Percentiles rank a stretch among this genome's conserved stretches.
phyloP scores from a whole-genome alignment of 2,797 vertebrate species.

The Moxostoma hubbsi region DNA sequence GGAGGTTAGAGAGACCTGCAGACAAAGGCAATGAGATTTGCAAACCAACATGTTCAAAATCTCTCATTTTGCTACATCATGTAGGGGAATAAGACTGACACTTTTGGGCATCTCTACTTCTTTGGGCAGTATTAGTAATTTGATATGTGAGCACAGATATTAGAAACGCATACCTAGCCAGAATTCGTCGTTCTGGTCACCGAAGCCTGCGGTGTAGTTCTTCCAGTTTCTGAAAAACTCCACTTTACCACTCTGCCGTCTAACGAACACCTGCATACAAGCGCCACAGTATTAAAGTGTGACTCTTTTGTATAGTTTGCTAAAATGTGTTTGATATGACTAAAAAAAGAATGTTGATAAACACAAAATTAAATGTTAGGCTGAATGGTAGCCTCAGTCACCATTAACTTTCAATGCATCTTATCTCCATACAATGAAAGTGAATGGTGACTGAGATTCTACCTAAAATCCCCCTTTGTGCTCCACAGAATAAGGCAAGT shows the following conservation, averaged over 20 bases:
- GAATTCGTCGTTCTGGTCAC: constrained; percentile 91
- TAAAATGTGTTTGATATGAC: not conserved
- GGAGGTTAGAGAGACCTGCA: constrained; percentile 90
- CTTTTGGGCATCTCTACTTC: not conserved
- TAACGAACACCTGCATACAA: constrained; percentile 85
- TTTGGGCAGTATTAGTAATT: not conserved
- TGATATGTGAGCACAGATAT: not conserved
- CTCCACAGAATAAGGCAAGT: too few relatives aligned
- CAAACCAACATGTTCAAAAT: not conserved
- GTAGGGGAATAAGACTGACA: not conserved
- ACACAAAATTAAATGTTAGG: too few relatives aligned
- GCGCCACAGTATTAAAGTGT: not conserved
- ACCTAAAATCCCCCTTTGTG: too few relatives aligned
- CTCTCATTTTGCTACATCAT: not conserved
- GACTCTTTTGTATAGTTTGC: not conserved
- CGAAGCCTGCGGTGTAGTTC: constrained; percentile 89
- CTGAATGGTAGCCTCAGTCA: too few relatives aligned
- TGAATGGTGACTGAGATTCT: too few relatives aligned
- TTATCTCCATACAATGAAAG: too few relatives aligned
- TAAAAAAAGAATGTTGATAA: too few relatives aligned
- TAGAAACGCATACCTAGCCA: constrained; percentile 84
- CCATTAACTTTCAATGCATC: too few relatives aligned
- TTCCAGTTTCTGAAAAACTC: constrained; percentile 97
- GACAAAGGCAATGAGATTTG: constrained; percentile 21
- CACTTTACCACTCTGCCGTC: constrained; percentile 87